Evolutionary conservation across 1,140 invertebrate genomes (phyloP).

Genomic region (Rhopalosiphum maidis): DNA sequence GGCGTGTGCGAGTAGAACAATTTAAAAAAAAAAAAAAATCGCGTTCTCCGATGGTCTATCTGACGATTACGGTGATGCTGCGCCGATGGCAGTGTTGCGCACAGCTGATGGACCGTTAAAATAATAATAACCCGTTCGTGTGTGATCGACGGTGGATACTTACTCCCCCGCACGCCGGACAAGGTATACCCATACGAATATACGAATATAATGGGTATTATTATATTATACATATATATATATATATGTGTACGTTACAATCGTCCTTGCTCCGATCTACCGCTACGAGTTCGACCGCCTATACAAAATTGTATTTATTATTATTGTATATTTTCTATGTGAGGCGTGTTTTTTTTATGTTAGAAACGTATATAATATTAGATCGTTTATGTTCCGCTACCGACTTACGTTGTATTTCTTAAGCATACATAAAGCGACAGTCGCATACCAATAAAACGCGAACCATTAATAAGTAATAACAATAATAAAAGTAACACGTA

Average conservation of each 20-base stretch:
- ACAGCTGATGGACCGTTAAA: constrained; percentile 47
- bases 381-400: background rate
- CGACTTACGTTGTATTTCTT: background rate
- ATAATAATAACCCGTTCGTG: constrained; percentile 29
- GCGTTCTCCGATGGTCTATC: background rate
- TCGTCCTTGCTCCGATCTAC: background rate
- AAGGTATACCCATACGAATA: background rate
- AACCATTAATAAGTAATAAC: background rate
- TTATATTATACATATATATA: no score
- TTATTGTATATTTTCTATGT: background rate
- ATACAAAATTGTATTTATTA: background rate
- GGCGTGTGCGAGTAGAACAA: constrained; percentile 10
- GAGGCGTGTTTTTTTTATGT: background rate
- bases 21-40: constrained; percentile 18
- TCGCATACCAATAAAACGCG: background rate
- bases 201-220: background rate
- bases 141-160: background rate
- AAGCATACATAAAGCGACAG: background rate
- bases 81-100: background rate
- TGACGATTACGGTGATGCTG: constrained; percentile 12
- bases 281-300: background rate
- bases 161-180: background rate
- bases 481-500: background rate
- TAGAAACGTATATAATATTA: background rate
- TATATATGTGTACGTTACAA: background rate